Conservation (phyloP, 2,113 vertebrate genomes). For the Macaca nemestrina region DNA sequence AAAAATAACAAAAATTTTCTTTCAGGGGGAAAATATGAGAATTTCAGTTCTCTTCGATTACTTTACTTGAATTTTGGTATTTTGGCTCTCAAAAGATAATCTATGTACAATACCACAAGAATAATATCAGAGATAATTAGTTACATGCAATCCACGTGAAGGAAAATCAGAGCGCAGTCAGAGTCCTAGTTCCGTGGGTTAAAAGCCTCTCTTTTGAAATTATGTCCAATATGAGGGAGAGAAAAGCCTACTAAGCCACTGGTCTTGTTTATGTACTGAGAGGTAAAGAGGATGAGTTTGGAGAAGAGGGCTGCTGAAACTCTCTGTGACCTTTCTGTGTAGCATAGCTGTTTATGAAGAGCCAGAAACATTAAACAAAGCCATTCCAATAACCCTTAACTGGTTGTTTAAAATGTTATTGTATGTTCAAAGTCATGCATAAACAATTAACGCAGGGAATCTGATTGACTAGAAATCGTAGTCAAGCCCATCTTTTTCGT, state of each 20-base stretch:
- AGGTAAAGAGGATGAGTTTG: neutral
- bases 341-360: neutral
- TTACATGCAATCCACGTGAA: neutral
- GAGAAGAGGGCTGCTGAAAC: neutral
- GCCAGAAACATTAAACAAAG: neutral
- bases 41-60: neutral
- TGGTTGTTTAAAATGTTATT: neutral
- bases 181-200: neutral
- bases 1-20: neutral
- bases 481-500: slow-evolving; percentile 5
- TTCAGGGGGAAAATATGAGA: neutral
- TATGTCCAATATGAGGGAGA: neutral
- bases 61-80: neutral
- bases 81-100: neutral
- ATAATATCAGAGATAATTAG: neutral
- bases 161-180: neutral
- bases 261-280: neutral
- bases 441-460: neutral
- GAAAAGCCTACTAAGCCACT: neutral
- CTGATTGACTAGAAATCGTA: slow-evolving; percentile 17
- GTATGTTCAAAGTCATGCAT: neutral
- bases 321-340: neutral
- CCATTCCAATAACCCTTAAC: neutral
- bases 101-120: neutral
- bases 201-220: neutral